phyloP scores from a whole-genome alignment of 2,888 invertebrate species.

The Epirrhoe tristata region DNA sequence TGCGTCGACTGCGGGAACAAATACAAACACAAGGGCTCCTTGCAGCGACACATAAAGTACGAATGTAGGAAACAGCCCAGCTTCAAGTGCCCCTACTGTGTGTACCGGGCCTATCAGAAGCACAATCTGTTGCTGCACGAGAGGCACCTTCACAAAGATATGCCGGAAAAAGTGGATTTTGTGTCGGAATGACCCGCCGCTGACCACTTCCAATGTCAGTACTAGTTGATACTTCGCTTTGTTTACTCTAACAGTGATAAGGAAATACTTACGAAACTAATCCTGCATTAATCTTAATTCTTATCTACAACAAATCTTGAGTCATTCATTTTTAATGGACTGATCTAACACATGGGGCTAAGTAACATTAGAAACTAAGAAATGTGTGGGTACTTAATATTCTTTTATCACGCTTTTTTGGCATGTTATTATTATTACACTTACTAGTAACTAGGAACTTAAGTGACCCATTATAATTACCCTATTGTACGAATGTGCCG shows the following conservation, averaged over 20 bases:
- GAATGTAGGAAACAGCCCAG: constrained; percentile 90
- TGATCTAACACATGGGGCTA: background rate
- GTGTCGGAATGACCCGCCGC: constrained; percentile 80
- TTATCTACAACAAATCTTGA: no score
- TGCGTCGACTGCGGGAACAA: constrained; percentile 92
- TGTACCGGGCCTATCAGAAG: constrained; percentile 88
- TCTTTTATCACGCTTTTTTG: constrained; percentile 41
- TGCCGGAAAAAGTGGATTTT: constrained; percentile 84
- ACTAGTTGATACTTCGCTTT: constrained; percentile 48
- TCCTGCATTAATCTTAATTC: background rate
- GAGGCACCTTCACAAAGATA: constrained; percentile 82
- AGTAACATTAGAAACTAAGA: background rate
- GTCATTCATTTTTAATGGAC: background rate
- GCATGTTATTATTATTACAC: constrained; percentile 30
- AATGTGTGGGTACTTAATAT: background rate
- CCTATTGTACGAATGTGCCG: background rate
- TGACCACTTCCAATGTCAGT: constrained; percentile 71
- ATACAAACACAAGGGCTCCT: constrained; percentile 92
- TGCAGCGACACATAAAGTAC: constrained; percentile 91
- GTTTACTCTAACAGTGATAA: constrained; percentile 35
- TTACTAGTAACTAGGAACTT: constrained; percentile 8
- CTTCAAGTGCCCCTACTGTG: constrained; percentile 89
- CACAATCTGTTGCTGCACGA: constrained; percentile 85
- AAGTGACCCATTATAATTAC: constrained; percentile 17
- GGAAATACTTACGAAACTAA: constrained; percentile 37